Base-by-base conservation (phyloP, 2,797 vertebrate genomes). In the Thalassophryne amazonica region DNA sequence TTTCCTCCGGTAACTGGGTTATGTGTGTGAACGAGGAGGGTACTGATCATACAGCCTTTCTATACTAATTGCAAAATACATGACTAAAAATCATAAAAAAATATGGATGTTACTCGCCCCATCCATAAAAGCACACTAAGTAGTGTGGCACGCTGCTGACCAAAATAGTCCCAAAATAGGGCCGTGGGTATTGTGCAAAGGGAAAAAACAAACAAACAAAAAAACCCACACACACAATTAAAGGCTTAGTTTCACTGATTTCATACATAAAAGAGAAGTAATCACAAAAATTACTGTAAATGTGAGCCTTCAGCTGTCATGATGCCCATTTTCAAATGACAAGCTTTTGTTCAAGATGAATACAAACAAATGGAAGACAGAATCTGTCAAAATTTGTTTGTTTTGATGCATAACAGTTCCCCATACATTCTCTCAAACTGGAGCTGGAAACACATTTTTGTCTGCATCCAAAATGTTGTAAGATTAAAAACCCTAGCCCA, bases 211-310 rank as follows among this genome's bases (percentile, higher is more conserved):
- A n/a, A n/a, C n/a, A n/a, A n/a, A n/a, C n/a, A n/a, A n/a, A n/a
- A n/a, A n/a, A n/a, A n/a, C n/a, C n/a, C n/a, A n/a, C n/a, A n/a
- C n/a, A n/a, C n/a, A 80, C 63, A 77, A 73, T 49, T 53, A 83
- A 83, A 80, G 54, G 70, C 58, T 82, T 76, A 61, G 78, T 64
- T 76, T 73, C 43, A 58, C 65, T 80, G 39, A 31, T 73, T 83
- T 73, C 12, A 39, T 29, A 58, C 25, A 47, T 60, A 75, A 78
- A 70, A 18, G 19, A 64, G 21, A 54, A 56, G 13, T 33, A 47
- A 34, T 41, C 40, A 38, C 5, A 7, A 20, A 31, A 60, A 83
- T 71, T 56, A 73, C 14, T 50, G 22, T 11, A 43, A 75, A 48
- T 41, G 66, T 56, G 19, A 27, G 13, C 38, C 34, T 60, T 56